These are phyloP conservation scores for Bubo bubo DNA, from an alignment of 2,113 vertebrate genomes.

Conservation along the genomic window DNA sequence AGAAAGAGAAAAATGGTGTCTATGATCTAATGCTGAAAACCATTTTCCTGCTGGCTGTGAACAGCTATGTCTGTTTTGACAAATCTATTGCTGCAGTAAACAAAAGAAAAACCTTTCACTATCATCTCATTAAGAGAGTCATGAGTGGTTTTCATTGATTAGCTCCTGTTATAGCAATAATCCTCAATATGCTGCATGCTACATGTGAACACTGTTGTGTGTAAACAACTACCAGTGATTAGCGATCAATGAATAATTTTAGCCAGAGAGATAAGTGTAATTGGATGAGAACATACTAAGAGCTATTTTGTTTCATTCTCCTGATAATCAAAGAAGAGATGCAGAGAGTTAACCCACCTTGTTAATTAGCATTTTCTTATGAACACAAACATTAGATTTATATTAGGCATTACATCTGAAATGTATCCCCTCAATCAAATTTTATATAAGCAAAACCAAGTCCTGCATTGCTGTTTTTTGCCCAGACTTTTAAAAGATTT, in stretches of 20 bases:
- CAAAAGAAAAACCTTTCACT: slow-evolving; percentile 55
- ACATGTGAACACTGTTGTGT: slow-evolving; percentile 50
- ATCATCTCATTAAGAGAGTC: slow-evolving; percentile 66
- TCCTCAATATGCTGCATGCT: slow-evolving; percentile 56
- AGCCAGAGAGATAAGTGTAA: slow-evolving; percentile 59
- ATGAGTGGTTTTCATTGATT: slow-evolving; percentile 72
- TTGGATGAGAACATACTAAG: slow-evolving; percentile 50
- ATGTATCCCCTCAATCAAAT: background rate
- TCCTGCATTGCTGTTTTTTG: background rate
- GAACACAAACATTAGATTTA: background rate
- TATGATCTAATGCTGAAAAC: slow-evolving; percentile 35
- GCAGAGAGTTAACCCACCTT: slow-evolving; percentile 42
- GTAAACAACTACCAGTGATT: slow-evolving; percentile 75
- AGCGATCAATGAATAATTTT: slow-evolving; percentile 74
- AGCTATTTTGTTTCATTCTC: slow-evolving; percentile 62
- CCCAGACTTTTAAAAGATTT: background rate
- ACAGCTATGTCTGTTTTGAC: slow-evolving; percentile 52
- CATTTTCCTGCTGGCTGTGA: slow-evolving; percentile 63
- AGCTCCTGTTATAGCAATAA: slow-evolving; percentile 68
- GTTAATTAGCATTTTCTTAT: slow-evolving; percentile 20
- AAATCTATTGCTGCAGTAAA: slow-evolving; percentile 54
- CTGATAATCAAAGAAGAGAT: background rate
- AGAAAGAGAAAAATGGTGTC: slow-evolving; percentile 56
- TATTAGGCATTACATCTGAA: background rate
- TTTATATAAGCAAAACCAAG: background rate